Evolutionary conservation across 2,888 invertebrate species (phyloP).

Genomic region (Rotaria macrura): DNA sequence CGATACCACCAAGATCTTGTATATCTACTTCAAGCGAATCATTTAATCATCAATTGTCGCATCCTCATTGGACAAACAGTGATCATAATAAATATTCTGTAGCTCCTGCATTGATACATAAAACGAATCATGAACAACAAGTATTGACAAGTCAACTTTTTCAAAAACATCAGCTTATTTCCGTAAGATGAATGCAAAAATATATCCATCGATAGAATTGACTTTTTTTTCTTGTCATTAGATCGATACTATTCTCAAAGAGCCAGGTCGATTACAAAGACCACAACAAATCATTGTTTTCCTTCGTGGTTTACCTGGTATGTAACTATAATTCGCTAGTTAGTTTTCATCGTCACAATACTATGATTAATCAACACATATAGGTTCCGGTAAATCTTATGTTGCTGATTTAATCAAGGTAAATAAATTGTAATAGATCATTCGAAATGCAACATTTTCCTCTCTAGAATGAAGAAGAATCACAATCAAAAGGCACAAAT

Average conservation of each 20-base stretch:
- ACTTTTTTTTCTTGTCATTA: constrained; percentile 34
- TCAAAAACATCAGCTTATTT: constrained; percentile 18
- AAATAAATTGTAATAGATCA: no score
- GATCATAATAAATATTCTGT: background rate
- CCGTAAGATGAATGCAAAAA: background rate
- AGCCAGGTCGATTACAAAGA: constrained; percentile 68
- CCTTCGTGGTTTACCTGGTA: constrained; percentile 79
- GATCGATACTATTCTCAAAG: constrained; percentile 71
- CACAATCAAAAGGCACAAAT: constrained; percentile 13
- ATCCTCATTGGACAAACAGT: background rate
- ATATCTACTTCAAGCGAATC: background rate
- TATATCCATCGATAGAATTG: no score
- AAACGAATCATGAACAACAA: background rate
- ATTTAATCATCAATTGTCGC: background rate
- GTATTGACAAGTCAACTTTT: constrained; percentile 2
- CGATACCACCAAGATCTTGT: background rate
- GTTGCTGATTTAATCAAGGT: constrained; percentile 76
- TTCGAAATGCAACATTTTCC: background rate
- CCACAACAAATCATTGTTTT: constrained; percentile 73
- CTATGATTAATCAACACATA: background rate
- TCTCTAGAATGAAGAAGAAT: constrained; percentile 28
- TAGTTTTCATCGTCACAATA: no score
- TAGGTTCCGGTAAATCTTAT: constrained; percentile 29
- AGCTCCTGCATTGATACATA: background rate
- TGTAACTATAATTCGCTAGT: constrained; percentile 70